Conservation (phyloP, 2,888 invertebrate species). For the Harpagoxenus sublaevis region DNA sequence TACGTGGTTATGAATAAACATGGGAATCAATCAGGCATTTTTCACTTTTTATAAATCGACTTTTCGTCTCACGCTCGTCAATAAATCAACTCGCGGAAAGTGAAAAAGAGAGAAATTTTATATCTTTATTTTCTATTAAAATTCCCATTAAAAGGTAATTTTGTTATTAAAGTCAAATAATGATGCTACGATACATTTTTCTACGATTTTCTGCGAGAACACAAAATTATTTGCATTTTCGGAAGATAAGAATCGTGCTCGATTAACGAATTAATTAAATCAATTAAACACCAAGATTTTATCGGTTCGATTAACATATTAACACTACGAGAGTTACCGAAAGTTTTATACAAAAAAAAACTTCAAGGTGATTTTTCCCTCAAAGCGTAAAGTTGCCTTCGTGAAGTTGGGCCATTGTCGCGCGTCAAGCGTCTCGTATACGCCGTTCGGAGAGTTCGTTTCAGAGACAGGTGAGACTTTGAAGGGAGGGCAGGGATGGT, state of each 20-base stretch:
- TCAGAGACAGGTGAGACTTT: constrained; percentile 49
- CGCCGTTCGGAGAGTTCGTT: constrained; percentile 22
- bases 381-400: not conserved
- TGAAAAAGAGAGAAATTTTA: not conserved
- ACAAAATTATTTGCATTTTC: not conserved
- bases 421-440: constrained; percentile 1
- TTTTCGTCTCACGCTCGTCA: not conserved
- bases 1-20: not conserved
- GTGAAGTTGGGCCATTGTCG: constrained; percentile 2
- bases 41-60: not conserved
- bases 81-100: not conserved
- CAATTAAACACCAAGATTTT: not conserved
- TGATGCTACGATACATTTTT: not conserved
- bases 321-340: not conserved
- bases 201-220: not conserved
- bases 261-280: constrained; percentile 4
- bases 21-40: not conserved
- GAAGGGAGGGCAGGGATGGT: not conserved
- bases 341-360: not conserved
- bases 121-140: not conserved
- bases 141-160: not conserved
- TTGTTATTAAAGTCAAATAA: not conserved
- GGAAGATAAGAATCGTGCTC: not conserved
- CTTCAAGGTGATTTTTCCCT: not conserved
- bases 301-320: not conserved